Evolutionary conservation across 2,888 invertebrate genomes (phyloP).

Genomic region (Saturnia pavonia): DNA sequence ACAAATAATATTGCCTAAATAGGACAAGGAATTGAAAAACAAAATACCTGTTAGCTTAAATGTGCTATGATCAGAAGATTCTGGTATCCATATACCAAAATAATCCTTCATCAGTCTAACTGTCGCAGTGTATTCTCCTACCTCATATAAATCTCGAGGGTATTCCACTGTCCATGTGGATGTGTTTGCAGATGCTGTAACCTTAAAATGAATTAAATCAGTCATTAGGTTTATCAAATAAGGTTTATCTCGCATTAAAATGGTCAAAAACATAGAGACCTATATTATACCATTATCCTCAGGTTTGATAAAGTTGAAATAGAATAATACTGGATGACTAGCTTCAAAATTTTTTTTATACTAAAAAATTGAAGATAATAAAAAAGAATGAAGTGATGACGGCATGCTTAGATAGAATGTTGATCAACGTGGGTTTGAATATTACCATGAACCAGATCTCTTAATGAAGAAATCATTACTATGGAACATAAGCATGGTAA

Average conservation of each 20-base stretch:
- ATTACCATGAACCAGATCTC: background rate
- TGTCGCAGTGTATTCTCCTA: conserved; percentile 79
- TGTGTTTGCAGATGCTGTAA: conserved; percentile 69
- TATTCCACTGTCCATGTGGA: conserved; percentile 85
- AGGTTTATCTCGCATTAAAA: no score
- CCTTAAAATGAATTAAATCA: conserved; percentile 49
- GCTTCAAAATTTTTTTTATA: no score
- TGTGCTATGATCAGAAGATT: conserved; percentile 44
- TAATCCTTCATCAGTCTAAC: conserved; percentile 78
- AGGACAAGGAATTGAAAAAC: background rate
- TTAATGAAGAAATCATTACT: background rate
- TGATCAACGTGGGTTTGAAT: background rate
- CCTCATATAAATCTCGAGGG: conserved; percentile 72
- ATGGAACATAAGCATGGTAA: no score
- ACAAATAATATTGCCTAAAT: background rate
- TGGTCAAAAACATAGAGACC: no score
- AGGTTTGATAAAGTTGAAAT: no score
- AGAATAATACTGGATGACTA: background rate
- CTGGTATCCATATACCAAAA: conserved; percentile 58
- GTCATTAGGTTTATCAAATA: no score
- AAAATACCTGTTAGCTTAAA: conserved; percentile 66
- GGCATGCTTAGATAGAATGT: no score
- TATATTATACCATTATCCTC: no score
- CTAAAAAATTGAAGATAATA: no score
- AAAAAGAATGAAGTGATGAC: background rate